Evolutionary conservation across 2,888 invertebrate genomes (phyloP), one percentile per base, ranked within the genome.

Genomic region (Ellobium chinense): DNA sequence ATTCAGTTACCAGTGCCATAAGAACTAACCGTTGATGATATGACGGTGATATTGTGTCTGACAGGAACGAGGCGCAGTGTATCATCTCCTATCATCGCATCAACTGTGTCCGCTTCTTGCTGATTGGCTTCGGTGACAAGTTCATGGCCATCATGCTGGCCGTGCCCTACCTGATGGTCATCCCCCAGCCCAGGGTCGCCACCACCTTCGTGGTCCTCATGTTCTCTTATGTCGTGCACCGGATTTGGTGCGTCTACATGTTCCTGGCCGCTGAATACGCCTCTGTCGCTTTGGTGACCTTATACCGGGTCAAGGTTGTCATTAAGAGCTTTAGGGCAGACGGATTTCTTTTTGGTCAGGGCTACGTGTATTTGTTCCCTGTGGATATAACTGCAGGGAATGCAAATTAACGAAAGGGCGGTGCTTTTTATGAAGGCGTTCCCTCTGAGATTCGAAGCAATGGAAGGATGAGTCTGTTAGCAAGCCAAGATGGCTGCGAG

Each of bases 291-390:
- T 24, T 34, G 1, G 73, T 60, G 14, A 36, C 73, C n/a, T 24
- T 74, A 12, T 24, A 36, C 24, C 60, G 73, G 3, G 29, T 58
- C n/a, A 18, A 74, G 73, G 73, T 74, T 62, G 56, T 56, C 24
- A 21, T 5, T 12, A n/a, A n/a, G 7, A n/a, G 4, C 18, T 56
- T n/a, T 56, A 12, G 21, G 21, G n/a, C 7, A 12, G n/a, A n/a
- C n/a, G n/a, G n/a, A n/a, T n/a, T n/a, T n/a, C n/a, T n/a, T n/a
- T n/a, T n/a, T n/a, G n/a, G n/a, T n/a, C n/a, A n/a, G n/a, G n/a
- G n/a, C n/a, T n/a, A n/a, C n/a, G n/a, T n/a, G n/a, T n/a, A n/a
- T n/a, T n/a, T n/a, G n/a, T n/a, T n/a, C n/a, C n/a, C n/a, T n/a
- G n/a, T n/a, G n/a, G n/a, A n/a, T n/a, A n/a, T n/a, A n/a, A n/a